Evolutionary conservation across 2,888 invertebrate species (phyloP), one percentile per base, ranked within the genome.

Genomic region (Epistrophella euchroma): DNA sequence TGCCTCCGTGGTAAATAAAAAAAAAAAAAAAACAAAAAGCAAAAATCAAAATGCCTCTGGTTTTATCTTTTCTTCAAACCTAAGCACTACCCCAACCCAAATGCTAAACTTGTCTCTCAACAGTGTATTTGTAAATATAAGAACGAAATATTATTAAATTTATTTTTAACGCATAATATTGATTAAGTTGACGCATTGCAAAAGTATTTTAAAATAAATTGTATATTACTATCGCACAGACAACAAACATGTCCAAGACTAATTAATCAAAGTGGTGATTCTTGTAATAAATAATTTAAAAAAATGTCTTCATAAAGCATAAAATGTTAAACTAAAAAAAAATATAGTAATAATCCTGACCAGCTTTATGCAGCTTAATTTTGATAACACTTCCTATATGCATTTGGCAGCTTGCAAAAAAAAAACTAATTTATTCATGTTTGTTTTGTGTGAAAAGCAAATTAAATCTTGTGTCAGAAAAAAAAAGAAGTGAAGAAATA

Each of bases 91-190:
- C 47, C 64, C 45, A 66, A 50, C 35, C 60, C 60, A 68, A 68
- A 43, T 75, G 60, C 47, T 82, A 50, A 71, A 76, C 52, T 71
- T 43, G 22, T 62, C 25, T 55, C 66, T 76, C 37, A 71, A 76
- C 47, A 32, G 40, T 82, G 35, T 68, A 74, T 56, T 84, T 84
- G 79, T 84, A 84, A 71, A 84, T 84, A 84, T 45, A 79, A 71
- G 28, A 50, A 52, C 47, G 10, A 32, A 40, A 47, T 66, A 70
- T 32, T 43, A 62, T 11, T 35, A 71, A 62, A 22, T 58, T n/a
- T 22, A 32, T 32, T 68, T 68, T 68, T 76, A 71, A 74, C 35
- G 72, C 72, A 47, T 45, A 13, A 43, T 7, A 56, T 68, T 72
- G 66, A n/a, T 71, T 72, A 64, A 73, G 78, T 74, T 73, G 25